These are phyloP conservation scores for Ypsolopha sequella DNA, from an alignment of 2,888 invertebrate species.

Conservation along the genomic window DNA sequence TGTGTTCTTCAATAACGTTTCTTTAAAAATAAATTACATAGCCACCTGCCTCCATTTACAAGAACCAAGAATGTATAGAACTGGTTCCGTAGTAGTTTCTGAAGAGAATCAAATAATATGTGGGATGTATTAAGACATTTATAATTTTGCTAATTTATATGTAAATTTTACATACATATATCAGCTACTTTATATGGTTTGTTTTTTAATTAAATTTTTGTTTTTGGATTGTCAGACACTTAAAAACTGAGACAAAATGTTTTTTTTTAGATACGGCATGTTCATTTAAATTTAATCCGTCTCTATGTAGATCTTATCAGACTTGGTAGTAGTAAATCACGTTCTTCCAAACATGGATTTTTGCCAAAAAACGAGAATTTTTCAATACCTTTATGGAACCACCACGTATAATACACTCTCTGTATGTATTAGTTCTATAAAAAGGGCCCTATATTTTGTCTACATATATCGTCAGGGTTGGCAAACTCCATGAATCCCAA, in stretches of 20 bases:
- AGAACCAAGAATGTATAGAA: not conserved
- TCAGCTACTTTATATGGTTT: not conserved
- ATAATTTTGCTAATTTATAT: not conserved
- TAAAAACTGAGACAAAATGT: too few relatives aligned
- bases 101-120: not conserved
- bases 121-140: not conserved
- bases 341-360: too few relatives aligned
- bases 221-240: too few relatives aligned
- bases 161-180: not conserved
- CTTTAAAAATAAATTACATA: conserved; percentile 1
- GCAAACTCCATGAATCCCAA: conserved; percentile 66
- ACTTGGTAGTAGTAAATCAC: too few relatives aligned
- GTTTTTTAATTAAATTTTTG: not conserved
- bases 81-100: not conserved
- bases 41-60: conserved; percentile 1
- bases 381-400: too few relatives aligned
- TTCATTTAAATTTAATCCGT: too few relatives aligned
- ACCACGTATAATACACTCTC: too few relatives aligned
- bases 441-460: not conserved
- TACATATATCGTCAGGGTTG: conserved; percentile 35
- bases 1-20: not conserved
- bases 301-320: too few relatives aligned
- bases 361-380: too few relatives aligned
- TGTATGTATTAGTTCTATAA: too few relatives aligned
- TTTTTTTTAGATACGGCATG: too few relatives aligned